Conservation (phyloP, 2,888 invertebrate species). For the Megamerina dolium region DNA sequence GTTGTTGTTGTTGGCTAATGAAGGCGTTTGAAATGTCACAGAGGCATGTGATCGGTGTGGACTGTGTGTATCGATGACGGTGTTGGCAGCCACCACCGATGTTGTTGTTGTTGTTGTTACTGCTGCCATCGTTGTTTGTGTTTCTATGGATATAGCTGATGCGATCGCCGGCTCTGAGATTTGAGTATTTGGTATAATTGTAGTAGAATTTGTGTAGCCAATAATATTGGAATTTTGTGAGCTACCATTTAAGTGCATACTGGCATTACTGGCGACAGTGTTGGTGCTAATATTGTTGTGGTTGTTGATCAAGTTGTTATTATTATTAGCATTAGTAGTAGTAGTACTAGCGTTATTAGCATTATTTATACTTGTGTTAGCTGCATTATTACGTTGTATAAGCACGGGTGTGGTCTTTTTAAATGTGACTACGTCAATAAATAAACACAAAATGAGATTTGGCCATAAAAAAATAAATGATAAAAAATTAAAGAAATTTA, state of each 20-base stretch:
- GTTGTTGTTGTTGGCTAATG: conserved; percentile 24
- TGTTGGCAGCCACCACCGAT: conserved; percentile 19
- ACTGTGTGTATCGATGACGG: conserved; percentile 20
- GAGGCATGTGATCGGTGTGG: conserved; percentile 34
- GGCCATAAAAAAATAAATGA: conserved; percentile 9
- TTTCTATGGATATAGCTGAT: conserved; percentile 12
- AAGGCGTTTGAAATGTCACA: conserved; percentile 39
- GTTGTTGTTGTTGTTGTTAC: conserved; percentile 11
- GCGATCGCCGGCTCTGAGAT: too few relatives aligned
- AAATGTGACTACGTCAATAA: conserved; percentile 70
- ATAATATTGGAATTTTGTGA: too few relatives aligned
- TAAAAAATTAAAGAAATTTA: conserved; percentile 6
- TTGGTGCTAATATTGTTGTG: conserved; percentile 14
- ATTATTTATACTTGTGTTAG: conserved; percentile 12
- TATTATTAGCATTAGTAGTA: conserved; percentile 10
- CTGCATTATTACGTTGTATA: conserved; percentile 21
- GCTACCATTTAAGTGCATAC: too few relatives aligned
- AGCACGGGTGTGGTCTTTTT: conserved; percentile 62
- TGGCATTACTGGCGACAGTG: too few relatives aligned
- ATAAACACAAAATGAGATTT: too few relatives aligned
- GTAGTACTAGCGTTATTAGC: conserved; percentile 16
- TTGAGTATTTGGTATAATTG: too few relatives aligned
- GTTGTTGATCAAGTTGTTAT: conserved; percentile 24
- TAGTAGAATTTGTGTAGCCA: too few relatives aligned
- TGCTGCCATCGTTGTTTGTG: conserved; percentile 10